A percentile compares a stretch with the other conserved stretches of the same genome.
Conservation (phyloP, 2,113 vertebrate species). For the Columba livia region DNA sequence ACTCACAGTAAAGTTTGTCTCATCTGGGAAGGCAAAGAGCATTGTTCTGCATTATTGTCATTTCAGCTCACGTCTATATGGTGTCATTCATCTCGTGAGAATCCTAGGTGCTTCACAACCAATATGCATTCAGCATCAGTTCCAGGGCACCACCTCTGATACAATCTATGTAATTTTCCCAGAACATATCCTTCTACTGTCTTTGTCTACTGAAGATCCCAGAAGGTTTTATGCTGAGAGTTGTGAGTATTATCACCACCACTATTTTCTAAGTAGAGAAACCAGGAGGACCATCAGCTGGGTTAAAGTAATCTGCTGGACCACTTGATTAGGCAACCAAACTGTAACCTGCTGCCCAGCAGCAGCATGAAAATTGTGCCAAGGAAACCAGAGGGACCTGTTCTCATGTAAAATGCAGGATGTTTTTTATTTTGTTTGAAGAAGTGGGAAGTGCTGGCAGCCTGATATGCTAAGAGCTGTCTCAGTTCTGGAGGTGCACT, state of each 20-base stretch:
- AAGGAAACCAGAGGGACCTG: background rate
- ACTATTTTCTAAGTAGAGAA: background rate
- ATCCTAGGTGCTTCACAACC: background rate
- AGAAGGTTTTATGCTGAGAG: background rate
- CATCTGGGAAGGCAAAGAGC: slow-evolving; percentile 60
- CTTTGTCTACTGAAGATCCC: background rate
- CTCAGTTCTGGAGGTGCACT: background rate
- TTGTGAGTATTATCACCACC: background rate
- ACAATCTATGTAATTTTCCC: background rate
- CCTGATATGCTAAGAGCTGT: background rate
- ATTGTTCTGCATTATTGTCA: background rate
- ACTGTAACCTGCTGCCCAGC: background rate
- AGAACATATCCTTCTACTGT: background rate
- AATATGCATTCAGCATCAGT: background rate
- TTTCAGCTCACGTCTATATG: background rate
- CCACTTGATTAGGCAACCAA: background rate
- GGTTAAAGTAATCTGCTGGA: background rate
- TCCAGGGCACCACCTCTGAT: background rate
- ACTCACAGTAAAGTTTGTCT: slow-evolving; percentile 35
- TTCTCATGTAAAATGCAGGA: background rate
- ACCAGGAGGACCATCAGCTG: background rate
- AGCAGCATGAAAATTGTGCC: background rate
- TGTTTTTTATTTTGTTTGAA: background rate
- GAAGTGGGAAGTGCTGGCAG: background rate
- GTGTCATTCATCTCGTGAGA: background rate